Conservation (phyloP, 2,888 invertebrate genomes). For the Sarcophaga carnaria region DNA sequence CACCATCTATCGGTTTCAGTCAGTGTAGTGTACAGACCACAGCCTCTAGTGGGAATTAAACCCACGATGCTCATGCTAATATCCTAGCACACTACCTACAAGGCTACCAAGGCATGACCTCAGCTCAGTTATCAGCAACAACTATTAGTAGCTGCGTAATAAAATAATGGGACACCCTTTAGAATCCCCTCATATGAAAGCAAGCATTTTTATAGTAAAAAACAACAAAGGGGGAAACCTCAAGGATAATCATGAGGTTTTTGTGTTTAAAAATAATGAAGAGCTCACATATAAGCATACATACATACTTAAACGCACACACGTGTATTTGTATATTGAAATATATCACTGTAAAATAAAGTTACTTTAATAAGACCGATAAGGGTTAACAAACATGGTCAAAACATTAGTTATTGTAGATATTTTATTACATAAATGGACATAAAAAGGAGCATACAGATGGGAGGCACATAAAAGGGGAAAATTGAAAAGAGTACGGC, state of each 20-base stretch:
- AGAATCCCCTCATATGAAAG: not conserved
- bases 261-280: constrained; percentile 12
- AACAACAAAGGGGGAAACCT: constrained; percentile 22
- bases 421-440: constrained; percentile 37
- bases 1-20: too few relatives aligned
- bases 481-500: too few relatives aligned
- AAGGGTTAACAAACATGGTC: constrained; percentile 56
- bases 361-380: constrained; percentile 56
- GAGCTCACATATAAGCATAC: not conserved
- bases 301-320: not conserved
- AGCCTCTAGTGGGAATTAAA: too few relatives aligned
- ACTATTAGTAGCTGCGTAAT: too few relatives aligned
- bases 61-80: too few relatives aligned
- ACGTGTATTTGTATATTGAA: not conserved
- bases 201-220: not conserved
- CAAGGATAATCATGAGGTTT: constrained; percentile 51
- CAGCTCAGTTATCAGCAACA: too few relatives aligned
- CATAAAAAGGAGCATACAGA: constrained; percentile 30
- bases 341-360: constrained; percentile 24
- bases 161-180: not conserved
- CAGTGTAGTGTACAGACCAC: too few relatives aligned
- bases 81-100: too few relatives aligned
- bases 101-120: too few relatives aligned
- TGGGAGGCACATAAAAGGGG: not conserved
- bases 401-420: constrained; percentile 59